Evolutionary conservation across 2,888 invertebrate genomes (phyloP), one percentile per base, ranked within the genome.

Genomic region (Trichopria drosophilae): DNA sequence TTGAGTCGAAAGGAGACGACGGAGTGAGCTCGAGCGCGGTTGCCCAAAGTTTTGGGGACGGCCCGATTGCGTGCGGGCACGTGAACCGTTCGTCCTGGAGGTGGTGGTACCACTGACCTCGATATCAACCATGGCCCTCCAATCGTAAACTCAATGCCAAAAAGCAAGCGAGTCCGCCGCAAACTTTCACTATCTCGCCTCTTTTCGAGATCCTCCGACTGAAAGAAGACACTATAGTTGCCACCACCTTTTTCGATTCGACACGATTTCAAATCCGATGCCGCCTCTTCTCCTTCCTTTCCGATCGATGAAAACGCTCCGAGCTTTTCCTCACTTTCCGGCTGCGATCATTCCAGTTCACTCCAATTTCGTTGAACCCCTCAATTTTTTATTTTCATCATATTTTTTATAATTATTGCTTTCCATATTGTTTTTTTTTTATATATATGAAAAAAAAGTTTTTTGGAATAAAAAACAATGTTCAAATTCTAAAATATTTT

Each of bases 51-150:
- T 68, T 68, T 66, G 64, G 68, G 67, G 63, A 56, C 61, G 63
- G 51, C 54, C 54, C 47, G 32, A 31, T 46, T 58, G 57, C 53
- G 58, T 49, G 62, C 62, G 63, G 60, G 60, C 64, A 65, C 64
- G 62, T 65, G 65, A 64, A 59, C 58, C 60, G 59, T 59, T 65
- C 59, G 63, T 63, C 61, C 65, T 51, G 60, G 67, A 61, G 63
- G 68, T 69, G 71, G 73, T 71, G 72, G 73, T 69, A 74, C 62
- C 65, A 62, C 66, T 75, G 75, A 74, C 75, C 75, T 75, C 75
- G 74, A 75, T 73, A 69, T 62, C 60, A 63, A 58, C 59, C 64
- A 64, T 64, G 65, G 60, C 63, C 68, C 66, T 62, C 69, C 71
- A 66, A 67, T 68, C 66, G 51, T 63, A 67, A 62, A 62, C 63